These are phyloP conservation scores for Babylonia areolata DNA, from an alignment of 1,140 invertebrate genomes.

Conservation along the genomic window DNA sequence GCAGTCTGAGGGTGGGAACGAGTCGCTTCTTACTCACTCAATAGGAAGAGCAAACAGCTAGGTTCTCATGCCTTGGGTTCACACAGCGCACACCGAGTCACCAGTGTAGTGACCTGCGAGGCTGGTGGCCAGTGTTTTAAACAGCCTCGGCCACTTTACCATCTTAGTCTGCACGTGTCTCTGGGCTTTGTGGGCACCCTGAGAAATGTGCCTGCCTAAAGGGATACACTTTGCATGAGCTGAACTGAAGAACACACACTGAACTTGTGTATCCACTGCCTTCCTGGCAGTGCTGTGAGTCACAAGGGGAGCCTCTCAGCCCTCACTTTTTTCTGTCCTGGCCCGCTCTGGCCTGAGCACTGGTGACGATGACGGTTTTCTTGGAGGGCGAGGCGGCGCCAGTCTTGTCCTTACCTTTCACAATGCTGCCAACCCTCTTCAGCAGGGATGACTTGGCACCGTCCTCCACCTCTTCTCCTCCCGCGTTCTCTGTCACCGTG, in stretches of 20 bases:
- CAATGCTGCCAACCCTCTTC: slow-evolving; percentile 29
- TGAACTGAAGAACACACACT: neutral
- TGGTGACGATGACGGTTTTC: slow-evolving; percentile 14
- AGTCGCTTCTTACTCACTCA: too few relatives aligned
- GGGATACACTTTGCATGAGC: neutral
- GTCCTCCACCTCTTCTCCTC: neutral
- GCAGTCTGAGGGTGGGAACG: too few relatives aligned
- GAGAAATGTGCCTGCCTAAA: too few relatives aligned
- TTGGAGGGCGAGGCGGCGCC: neutral
- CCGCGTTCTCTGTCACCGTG: slow-evolving; percentile 44
- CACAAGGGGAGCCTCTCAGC: neutral
- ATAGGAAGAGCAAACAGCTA: too few relatives aligned
- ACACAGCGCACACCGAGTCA: too few relatives aligned
- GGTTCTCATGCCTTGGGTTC: too few relatives aligned
- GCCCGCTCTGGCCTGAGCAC: neutral
- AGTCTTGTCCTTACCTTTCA: slow-evolving; percentile 37
- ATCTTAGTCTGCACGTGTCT: too few relatives aligned
- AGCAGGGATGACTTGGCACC: slow-evolving; percentile 1
- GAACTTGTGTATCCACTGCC: neutral
- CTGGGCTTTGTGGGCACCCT: neutral
- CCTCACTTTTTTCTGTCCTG: slow-evolving; percentile 25
- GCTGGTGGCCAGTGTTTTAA: too few relatives aligned
- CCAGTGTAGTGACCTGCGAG: too few relatives aligned
- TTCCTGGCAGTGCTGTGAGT: neutral
- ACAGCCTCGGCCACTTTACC: too few relatives aligned